A percentile compares a stretch with the other conserved stretches of the same genome.
Conservation (phyloP, 2,888 invertebrate species). For the Galerucella calmariensis region DNA sequence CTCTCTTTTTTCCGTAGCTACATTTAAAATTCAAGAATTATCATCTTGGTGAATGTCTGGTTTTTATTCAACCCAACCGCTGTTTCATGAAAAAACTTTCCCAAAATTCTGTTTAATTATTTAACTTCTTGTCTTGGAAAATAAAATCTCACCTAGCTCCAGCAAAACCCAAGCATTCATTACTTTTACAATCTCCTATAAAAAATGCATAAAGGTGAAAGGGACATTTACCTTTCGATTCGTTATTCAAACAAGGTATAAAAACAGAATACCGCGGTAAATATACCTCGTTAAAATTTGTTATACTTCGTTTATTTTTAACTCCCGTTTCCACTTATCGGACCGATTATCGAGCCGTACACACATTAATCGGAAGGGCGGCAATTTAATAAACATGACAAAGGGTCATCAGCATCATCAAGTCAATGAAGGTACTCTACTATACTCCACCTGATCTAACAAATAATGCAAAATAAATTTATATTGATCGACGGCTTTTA, state of each 20-base stretch:
- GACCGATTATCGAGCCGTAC: conserved; percentile 52
- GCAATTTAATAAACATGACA: conserved; percentile 56
- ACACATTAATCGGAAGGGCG: conserved; percentile 48
- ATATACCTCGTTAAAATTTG: conserved; percentile 23
- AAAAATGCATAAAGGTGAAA: background rate
- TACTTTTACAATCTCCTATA: background rate
- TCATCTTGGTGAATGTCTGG: too few species aligned
- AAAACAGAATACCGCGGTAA: conserved; percentile 12
- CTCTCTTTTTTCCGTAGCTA: too few species aligned
- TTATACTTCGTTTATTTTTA: conserved; percentile 48
- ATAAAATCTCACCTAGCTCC: too few species aligned
- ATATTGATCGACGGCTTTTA: conserved; percentile 18
- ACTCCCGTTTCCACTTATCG: conserved; percentile 39
- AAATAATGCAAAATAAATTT: conserved; percentile 31
- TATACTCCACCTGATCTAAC: conserved; percentile 16
- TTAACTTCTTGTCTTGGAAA: too few species aligned
- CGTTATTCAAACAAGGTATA: background rate
- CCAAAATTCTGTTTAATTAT: too few species aligned
- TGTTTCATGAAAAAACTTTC: too few species aligned
- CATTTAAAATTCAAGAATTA: too few species aligned
- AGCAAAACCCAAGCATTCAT: too few species aligned
- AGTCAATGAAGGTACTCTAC: conserved; percentile 52
- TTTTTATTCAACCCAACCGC: too few species aligned
- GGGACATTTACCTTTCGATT: conserved; percentile 6
- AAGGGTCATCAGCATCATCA: conserved; percentile 58